phyloP scores from a whole-genome alignment of 2,888 invertebrate genomes.

The Barypeithes pellucidus region DNA sequence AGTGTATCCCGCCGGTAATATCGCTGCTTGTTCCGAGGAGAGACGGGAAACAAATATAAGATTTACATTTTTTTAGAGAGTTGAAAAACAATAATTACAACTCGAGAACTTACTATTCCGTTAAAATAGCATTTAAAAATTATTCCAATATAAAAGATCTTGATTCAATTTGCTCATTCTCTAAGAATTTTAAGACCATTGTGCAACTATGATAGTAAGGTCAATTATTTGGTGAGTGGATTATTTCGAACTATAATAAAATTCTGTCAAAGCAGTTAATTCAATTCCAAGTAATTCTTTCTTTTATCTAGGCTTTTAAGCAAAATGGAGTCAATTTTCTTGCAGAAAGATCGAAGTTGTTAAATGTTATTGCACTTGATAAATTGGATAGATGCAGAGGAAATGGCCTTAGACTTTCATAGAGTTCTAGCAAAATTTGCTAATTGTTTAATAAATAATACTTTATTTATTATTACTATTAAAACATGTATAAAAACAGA shows the following conservation, averaged over 20 bases:
- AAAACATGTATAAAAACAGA: no score
- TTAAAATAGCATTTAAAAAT: no score
- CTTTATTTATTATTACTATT: no score
- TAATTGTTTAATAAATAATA: no score
- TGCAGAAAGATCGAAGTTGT: not conserved
- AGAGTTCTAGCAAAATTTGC: no score
- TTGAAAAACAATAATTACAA: no score
- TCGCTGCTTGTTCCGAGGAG: no score
- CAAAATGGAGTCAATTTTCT: not conserved
- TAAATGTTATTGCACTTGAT: not conserved
- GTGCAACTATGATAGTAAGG: conserved; percentile 5
- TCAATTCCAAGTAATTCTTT: not conserved
- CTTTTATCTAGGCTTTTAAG: not conserved
- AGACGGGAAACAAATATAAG: no score
- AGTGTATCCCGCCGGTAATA: no score
- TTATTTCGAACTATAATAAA: not conserved
- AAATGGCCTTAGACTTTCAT: not conserved
- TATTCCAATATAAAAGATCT: no score
- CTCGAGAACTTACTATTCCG: no score
- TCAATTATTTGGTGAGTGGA: not conserved
- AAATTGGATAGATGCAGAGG: not conserved
- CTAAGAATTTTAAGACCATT: not conserved
- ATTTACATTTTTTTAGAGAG: no score
- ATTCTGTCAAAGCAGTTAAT: not conserved
- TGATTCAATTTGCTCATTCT: not conserved